phyloP scores from a whole-genome alignment of 2,113 vertebrate species.

The Australoheros scitulus region DNA sequence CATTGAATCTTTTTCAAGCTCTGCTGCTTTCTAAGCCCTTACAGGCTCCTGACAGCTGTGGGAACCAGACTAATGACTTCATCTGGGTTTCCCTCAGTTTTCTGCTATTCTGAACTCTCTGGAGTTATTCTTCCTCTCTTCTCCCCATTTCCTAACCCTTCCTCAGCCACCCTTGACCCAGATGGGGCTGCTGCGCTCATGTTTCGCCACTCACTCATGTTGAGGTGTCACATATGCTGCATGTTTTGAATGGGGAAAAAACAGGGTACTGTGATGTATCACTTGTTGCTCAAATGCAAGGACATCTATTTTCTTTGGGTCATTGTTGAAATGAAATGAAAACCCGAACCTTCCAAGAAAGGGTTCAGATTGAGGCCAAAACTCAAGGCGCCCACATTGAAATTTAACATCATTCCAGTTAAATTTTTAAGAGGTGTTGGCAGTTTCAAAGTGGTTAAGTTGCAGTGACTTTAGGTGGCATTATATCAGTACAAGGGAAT shows the following conservation, averaged over 20 bases:
- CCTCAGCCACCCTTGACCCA: constrained; percentile 30
- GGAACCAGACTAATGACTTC: constrained; percentile 58
- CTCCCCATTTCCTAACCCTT: constrained; percentile 5
- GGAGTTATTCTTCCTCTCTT: constrained; percentile 21
- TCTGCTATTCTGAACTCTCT: constrained; percentile 49
- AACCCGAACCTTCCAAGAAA: not conserved
- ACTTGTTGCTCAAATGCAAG: constrained; percentile 8
- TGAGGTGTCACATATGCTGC: constrained; percentile 33
- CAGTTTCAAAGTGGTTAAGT: not conserved
- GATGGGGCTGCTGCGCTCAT: constrained; percentile 30
- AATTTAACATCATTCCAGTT: not conserved
- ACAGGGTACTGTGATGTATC: constrained; percentile 21
- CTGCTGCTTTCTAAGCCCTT: not conserved
- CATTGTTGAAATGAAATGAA: not conserved
- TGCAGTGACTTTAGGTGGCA: not conserved
- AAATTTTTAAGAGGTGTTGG: not conserved
- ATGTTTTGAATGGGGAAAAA: constrained; percentile 15
- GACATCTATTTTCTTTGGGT: constrained; percentile 30
- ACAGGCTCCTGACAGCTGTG: constrained; percentile 57
- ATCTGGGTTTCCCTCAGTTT: constrained; percentile 55
- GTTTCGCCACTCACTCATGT: constrained; percentile 53
- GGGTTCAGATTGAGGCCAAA: not conserved
- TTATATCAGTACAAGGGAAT: not conserved
- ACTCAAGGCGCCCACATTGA: not conserved
- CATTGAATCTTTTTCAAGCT: not conserved